Evolutionary conservation across 2,888 invertebrate species (phyloP).

Genomic region (Deilephila elpenor): DNA sequence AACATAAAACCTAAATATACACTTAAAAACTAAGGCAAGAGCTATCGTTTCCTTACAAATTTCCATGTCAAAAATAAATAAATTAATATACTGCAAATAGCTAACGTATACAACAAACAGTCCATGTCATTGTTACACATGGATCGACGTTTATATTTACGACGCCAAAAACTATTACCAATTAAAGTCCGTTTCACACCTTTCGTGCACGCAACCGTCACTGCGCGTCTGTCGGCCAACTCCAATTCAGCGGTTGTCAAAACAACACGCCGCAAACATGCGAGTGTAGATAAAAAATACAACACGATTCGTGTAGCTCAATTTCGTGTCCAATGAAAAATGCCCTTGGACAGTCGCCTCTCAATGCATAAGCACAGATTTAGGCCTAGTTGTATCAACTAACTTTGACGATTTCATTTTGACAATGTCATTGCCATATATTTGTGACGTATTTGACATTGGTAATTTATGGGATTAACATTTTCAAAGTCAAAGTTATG

Average conservation of each 20-base stretch:
- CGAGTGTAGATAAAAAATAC: slow-evolving; percentile 14
- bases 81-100: no score
- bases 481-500: no score
- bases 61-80: not conserved
- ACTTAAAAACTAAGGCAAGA: no score
- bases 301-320: slow-evolving; percentile 3
- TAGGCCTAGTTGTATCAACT: not conserved
- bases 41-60: not conserved
- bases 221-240: not conserved
- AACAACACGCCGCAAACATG: slow-evolving; percentile 13
- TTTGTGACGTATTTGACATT: no score
- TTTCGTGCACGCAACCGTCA: not conserved
- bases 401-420: no score
- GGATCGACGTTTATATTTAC: not conserved
- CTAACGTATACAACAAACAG: not conserved
- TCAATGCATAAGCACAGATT: not conserved
- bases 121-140: not conserved
- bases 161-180: slow-evolving; percentile 10
- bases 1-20: no score
- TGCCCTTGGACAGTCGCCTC: slow-evolving; percentile 4
- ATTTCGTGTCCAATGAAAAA: slow-evolving; percentile 7
- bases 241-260: slow-evolving; percentile 23
- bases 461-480: no score
- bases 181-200: slow-evolving; percentile 19
- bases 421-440: no score